phyloP scores from a whole-genome alignment of 2,797 vertebrate species.

The Huso huso region DNA sequence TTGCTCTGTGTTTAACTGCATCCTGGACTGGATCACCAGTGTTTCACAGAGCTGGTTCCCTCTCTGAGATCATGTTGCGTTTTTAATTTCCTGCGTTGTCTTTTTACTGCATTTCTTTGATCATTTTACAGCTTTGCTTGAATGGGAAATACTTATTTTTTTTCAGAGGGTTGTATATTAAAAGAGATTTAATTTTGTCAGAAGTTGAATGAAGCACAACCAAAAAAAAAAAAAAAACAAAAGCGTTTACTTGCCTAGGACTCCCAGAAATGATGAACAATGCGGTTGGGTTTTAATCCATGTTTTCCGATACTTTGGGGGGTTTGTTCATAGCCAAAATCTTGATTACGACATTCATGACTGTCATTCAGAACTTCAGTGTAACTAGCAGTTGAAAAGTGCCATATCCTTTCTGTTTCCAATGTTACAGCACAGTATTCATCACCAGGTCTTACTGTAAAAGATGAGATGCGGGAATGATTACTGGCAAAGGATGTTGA shows the following conservation, averaged over 20 bases:
- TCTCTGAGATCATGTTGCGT: slow-evolving; percentile 33
- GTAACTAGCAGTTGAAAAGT: no score
- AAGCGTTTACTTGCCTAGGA: neutral
- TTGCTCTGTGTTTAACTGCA: neutral
- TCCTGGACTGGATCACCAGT: neutral
- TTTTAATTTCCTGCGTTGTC: slow-evolving; percentile 39
- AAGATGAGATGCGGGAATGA: no score
- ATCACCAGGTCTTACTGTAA: no score
- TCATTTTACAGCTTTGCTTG: slow-evolving; percentile 1
- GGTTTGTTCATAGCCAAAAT: neutral
- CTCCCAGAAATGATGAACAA: slow-evolving; percentile 1
- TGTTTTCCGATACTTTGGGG: slow-evolving; percentile 19
- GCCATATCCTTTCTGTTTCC: no score
- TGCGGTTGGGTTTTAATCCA: slow-evolving; percentile 23
- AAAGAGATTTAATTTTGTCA: neutral
- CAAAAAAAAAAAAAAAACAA: slow-evolving; percentile 19
- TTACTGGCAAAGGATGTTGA: no score
- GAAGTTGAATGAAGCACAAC: slow-evolving; percentile 11
- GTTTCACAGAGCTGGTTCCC: neutral
- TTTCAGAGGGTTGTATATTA: neutral
- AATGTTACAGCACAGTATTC: no score
- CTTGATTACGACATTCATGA: neutral
- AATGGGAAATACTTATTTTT: slow-evolving; percentile 2
- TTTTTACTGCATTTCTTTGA: slow-evolving; percentile 22
- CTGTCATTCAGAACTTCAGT: slow-evolving; percentile 28